Conservation (phyloP, 2,888 invertebrate genomes). For the Synanthedon myopaeformis region DNA sequence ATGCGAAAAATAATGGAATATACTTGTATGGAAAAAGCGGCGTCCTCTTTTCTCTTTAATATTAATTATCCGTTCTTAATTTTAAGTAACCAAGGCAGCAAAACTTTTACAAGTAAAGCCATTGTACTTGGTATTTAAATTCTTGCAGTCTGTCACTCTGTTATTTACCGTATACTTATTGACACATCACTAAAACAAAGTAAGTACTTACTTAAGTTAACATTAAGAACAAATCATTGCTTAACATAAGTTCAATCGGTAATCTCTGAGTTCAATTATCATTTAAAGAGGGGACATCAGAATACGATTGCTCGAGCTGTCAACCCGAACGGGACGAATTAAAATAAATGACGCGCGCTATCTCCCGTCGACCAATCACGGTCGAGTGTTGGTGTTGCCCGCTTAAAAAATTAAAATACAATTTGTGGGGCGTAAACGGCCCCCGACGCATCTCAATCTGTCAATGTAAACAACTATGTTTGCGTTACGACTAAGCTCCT, state of each 20-base stretch:
- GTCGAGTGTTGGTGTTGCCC: constrained; percentile 40
- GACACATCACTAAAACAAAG: no score
- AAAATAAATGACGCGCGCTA: constrained; percentile 65
- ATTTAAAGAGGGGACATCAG: constrained; percentile 10
- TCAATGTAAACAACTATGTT: constrained; percentile 54
- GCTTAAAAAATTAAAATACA: constrained; percentile 65
- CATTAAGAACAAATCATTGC: no score
- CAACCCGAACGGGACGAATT: constrained; percentile 37
- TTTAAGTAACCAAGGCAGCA: no score
- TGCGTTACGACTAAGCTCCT: constrained; percentile 37
- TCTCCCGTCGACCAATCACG: constrained; percentile 38
- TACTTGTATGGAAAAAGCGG: no score
- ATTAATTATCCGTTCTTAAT: no score
- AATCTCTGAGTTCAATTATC: constrained; percentile 18
- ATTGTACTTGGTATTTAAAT: no score
- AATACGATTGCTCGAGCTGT: constrained; percentile 3
- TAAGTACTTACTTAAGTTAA: no score
- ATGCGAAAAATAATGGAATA: no score
- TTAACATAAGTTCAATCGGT: constrained; percentile 3
- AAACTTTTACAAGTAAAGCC: no score
- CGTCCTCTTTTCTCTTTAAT: no score
- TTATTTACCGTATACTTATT: no score
- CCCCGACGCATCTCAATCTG: constrained; percentile 46
- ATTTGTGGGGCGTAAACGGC: constrained; percentile 37
- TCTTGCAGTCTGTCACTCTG: no score